phyloP scores from a whole-genome alignment of 2,888 invertebrate species.

The Lysandra bellargus region DNA sequence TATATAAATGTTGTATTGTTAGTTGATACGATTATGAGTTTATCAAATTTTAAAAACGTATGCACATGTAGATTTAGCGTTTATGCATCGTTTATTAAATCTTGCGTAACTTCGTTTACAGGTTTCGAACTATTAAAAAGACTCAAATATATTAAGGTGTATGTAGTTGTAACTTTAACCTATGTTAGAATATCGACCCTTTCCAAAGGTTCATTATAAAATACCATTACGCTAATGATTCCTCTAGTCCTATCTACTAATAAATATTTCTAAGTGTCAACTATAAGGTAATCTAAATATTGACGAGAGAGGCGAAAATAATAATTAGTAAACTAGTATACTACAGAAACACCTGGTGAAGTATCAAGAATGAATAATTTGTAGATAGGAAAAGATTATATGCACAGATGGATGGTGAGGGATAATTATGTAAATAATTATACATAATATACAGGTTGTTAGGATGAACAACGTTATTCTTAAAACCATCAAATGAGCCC shows the following conservation, averaged over 20 bases:
- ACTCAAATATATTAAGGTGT: constrained; percentile 32
- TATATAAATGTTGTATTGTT: constrained; percentile 29
- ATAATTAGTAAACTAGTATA: constrained; percentile 21
- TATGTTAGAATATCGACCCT: not conserved
- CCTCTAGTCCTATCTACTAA: constrained; percentile 11
- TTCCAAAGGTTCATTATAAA: constrained; percentile 14
- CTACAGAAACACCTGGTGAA: constrained; percentile 13
- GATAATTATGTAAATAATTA: constrained; percentile 53
- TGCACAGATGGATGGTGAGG: constrained; percentile 44
- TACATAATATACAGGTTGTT: constrained; percentile 45
- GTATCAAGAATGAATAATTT: constrained; percentile 14
- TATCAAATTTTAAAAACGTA: constrained; percentile 26
- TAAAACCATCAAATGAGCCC: too few relatives aligned
- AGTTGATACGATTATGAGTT: constrained; percentile 16
- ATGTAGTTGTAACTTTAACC: constrained; percentile 2
- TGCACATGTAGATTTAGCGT: constrained; percentile 26
- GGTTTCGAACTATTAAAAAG: constrained; percentile 31
- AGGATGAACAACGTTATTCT: too few relatives aligned
- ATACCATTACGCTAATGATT: constrained; percentile 19
- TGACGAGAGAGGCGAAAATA: not conserved
- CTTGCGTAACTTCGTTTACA: constrained; percentile 18
- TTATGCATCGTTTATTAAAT: constrained; percentile 18
- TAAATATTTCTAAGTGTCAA: constrained; percentile 17
- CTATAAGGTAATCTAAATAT: not conserved
- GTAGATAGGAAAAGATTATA: constrained; percentile 34